These are phyloP conservation scores for Adela reaumurella DNA, from an alignment of 2,888 invertebrate species.

Conservation along the genomic window DNA sequence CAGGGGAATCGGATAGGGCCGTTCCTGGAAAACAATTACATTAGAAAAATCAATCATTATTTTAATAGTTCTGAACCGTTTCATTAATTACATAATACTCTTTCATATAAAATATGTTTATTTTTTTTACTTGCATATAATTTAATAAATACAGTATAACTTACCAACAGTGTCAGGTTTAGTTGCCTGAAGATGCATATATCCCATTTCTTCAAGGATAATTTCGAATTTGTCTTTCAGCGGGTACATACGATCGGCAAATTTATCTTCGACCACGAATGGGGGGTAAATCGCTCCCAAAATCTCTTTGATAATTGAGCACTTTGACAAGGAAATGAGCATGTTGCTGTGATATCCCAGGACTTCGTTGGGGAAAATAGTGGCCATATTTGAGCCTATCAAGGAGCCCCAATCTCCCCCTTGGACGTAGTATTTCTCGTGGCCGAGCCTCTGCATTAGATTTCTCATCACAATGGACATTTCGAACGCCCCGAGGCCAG, in stretches of 20 bases:
- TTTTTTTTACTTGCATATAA: neutral
- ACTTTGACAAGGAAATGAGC: constrained; percentile 16
- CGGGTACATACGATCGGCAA: constrained; percentile 50
- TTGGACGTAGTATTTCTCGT: constrained; percentile 62
- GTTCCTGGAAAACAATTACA: constrained; percentile 36
- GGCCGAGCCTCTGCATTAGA: constrained; percentile 66
- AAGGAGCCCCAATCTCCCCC: constrained; percentile 82
- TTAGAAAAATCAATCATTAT: neutral
- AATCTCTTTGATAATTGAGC: constrained; percentile 18
- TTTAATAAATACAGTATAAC: constrained; percentile 6
- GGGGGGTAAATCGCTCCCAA: constrained; percentile 48
- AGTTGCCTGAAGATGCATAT: constrained; percentile 46
- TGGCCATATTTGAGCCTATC: constrained; percentile 60
- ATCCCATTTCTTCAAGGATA: constrained; percentile 13
- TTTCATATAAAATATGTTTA: no score
- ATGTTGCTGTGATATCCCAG: constrained; percentile 37
- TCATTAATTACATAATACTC: neutral
- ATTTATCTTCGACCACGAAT: constrained; percentile 42
- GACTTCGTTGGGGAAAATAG: constrained; percentile 59
- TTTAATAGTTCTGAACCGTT: no score
- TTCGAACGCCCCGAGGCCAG: constrained; percentile 44
- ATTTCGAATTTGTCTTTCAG: constrained; percentile 13
- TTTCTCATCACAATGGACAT: constrained; percentile 58
- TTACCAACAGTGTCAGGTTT: constrained; percentile 60
- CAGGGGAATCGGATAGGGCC: constrained; percentile 63